Conservation (phyloP, 2,113 vertebrate genomes). For the Sporophila hypoxantha region DNA sequence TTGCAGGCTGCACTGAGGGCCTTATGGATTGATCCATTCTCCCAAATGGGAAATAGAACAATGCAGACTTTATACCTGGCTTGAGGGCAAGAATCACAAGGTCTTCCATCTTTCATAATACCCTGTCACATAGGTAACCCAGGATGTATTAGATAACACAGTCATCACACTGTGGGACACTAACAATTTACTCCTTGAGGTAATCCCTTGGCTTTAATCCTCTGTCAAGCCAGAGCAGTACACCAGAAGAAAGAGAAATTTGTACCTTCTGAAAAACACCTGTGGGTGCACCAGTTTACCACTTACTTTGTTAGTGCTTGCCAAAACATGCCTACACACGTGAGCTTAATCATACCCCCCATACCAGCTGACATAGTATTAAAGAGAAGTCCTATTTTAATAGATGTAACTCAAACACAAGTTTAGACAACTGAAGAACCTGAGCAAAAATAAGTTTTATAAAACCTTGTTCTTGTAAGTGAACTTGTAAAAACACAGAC, state of each 20-base stretch:
- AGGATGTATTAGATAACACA: not conserved
- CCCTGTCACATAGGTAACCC: not conserved
- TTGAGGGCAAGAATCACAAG: not conserved
- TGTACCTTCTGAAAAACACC: not conserved
- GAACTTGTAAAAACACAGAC: not conserved
- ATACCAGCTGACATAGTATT: not conserved
- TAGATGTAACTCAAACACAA: not conserved
- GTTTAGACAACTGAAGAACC: not conserved
- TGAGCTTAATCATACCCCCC: not conserved
- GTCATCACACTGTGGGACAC: not conserved
- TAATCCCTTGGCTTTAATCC: not conserved
- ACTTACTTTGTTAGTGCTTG: not conserved
- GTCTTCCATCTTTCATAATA: not conserved
- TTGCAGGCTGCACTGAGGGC: not conserved
- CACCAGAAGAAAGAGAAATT: not conserved
- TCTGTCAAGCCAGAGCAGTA: not conserved
- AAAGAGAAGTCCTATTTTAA: not conserved
- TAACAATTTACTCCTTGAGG: not conserved
- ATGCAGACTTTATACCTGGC: not conserved
- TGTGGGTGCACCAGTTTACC: not conserved
- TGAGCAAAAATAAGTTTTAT: not conserved
- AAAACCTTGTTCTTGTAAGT: not conserved
- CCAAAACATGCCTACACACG: not conserved
- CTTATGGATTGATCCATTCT: not conserved
- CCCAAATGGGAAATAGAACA: rapidly evolving